phyloP scores from a whole-genome alignment of 2,888 invertebrate species.

The Yponomeuta plumbellus region DNA sequence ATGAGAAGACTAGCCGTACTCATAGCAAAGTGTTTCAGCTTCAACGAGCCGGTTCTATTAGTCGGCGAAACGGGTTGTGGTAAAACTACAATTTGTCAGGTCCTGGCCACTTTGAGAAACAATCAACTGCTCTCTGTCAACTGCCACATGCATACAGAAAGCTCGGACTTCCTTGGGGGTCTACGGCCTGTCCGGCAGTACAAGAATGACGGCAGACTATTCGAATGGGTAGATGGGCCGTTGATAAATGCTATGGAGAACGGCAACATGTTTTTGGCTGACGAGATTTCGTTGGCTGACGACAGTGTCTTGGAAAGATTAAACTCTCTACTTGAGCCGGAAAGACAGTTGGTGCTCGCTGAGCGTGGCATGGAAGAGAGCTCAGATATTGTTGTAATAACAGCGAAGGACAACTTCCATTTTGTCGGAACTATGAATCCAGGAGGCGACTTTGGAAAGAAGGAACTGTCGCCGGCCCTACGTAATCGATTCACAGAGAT shows the following conservation, averaged over 20 bases:
- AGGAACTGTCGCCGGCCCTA: slow-evolving; percentile 97
- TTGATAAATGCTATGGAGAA: slow-evolving; percentile 92
- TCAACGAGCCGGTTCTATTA: slow-evolving; percentile 94
- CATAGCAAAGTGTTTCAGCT: slow-evolving; percentile 89
- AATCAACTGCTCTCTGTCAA: slow-evolving; percentile 88
- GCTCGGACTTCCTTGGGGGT: slow-evolving; percentile 97
- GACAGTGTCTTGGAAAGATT: slow-evolving; percentile 98
- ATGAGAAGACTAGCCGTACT: slow-evolving; percentile 89
- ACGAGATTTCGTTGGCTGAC: slow-evolving; percentile 99
- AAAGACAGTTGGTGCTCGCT: slow-evolving; percentile 91
- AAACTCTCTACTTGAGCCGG: slow-evolving; percentile 96
- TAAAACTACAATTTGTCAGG: slow-evolving; percentile 96
- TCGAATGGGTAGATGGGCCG: slow-evolving; percentile 99
- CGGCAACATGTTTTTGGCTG: slow-evolving; percentile 94
- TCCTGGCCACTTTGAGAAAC: slow-evolving; percentile 83
- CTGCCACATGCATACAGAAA: slow-evolving; percentile 99
- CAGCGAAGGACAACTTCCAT: slow-evolving; percentile 86
- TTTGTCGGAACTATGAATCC: slow-evolving; percentile 99
- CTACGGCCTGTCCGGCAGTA: slow-evolving; percentile 89
- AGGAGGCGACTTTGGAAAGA: slow-evolving; percentile 99
- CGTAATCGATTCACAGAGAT: slow-evolving; percentile 99
- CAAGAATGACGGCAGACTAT: slow-evolving; percentile 80
- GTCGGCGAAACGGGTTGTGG: slow-evolving; percentile 99
- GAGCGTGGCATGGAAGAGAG: slow-evolving; percentile 88
- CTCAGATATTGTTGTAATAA: slow-evolving; percentile 76